Conservation (phyloP, 2,797 vertebrate species). For the Sebastes taczanowskii region DNA sequence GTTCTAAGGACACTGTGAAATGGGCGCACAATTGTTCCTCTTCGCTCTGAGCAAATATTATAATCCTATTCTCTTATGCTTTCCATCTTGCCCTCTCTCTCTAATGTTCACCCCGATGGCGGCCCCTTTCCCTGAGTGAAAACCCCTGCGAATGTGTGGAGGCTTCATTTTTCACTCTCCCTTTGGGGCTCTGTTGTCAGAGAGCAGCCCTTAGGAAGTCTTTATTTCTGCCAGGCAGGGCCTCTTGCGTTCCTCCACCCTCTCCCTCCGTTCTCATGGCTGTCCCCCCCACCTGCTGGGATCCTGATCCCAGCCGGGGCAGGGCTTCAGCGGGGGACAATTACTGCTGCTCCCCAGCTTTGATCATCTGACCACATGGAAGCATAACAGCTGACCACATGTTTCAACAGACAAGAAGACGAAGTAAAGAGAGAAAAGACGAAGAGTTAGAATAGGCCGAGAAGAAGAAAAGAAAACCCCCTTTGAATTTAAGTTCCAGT, state of each 20-base stretch:
- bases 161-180: slow-evolving; percentile 95
- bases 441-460: slow-evolving; percentile 67
- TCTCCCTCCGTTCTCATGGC: slow-evolving; percentile 96
- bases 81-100: slow-evolving; percentile 76
- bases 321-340: slow-evolving; percentile 98
- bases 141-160: slow-evolving; percentile 86
- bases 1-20: slow-evolving; percentile 75
- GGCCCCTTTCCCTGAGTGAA: slow-evolving; percentile 83
- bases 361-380: slow-evolving; percentile 99
- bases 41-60: slow-evolving; percentile 81
- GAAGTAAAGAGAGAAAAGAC: slow-evolving; percentile 68
- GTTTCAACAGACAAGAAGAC: slow-evolving; percentile 97
- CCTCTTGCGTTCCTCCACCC: slow-evolving; percentile 98
- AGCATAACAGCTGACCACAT: slow-evolving; percentile 99
- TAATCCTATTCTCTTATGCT: slow-evolving; percentile 85
- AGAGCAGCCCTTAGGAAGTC: slow-evolving; percentile 98
- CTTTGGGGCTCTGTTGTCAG: slow-evolving; percentile 95
- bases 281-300: slow-evolving; percentile 99
- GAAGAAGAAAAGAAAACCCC: slow-evolving; percentile 70
- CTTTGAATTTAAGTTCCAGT: slow-evolving; percentile 67
- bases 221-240: slow-evolving; percentile 98
- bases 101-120: slow-evolving; percentile 73
- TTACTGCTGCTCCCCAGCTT: slow-evolving; percentile 97
- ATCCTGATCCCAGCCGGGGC: slow-evolving; percentile 98
- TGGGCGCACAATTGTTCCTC: slow-evolving; percentile 73